phyloP scores from a whole-genome alignment of 2,797 vertebrate genomes.

The Lateolabrax maculatus region DNA sequence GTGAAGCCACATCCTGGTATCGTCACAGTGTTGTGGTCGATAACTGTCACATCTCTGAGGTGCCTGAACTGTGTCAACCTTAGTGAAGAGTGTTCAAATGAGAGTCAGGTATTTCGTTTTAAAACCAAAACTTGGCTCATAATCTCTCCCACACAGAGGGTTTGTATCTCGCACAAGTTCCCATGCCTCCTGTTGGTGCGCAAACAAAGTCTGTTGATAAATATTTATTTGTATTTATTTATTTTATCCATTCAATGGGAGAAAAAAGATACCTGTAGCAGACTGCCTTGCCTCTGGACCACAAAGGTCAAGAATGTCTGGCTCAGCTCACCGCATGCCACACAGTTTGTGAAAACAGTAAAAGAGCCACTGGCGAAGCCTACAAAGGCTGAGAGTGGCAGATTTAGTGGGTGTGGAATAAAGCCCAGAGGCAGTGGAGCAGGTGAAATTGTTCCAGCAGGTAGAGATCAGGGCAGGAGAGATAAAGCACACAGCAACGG shows the following conservation, averaged over 20 bases:
- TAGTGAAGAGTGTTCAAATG: slow-evolving; percentile 28
- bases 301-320: slow-evolving; percentile 10
- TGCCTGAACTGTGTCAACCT: slow-evolving; percentile 53
- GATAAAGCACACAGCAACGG: slow-evolving; percentile 84
- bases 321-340: not conserved
- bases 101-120: slow-evolving; percentile 46
- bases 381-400: slow-evolving; percentile 36
- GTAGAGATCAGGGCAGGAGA: slow-evolving; percentile 71
- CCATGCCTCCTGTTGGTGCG: slow-evolving; percentile 16
- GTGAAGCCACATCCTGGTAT: slow-evolving; percentile 75
- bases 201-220: too few relatives aligned
- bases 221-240: not conserved
- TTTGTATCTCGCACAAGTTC: slow-evolving; percentile 16
- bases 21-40: slow-evolving; percentile 55
- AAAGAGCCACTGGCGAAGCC: slow-evolving; percentile 6
- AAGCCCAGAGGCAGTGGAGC: slow-evolving; percentile 77
- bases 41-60: slow-evolving; percentile 55
- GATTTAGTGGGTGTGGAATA: slow-evolving; percentile 75
- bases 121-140: slow-evolving; percentile 25
- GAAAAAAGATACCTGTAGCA: not conserved
- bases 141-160: slow-evolving; percentile 21
- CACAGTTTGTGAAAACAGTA: slow-evolving; percentile 2
- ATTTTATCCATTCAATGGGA: not conserved
- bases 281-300: not conserved
- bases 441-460: slow-evolving; percentile 81